These are phyloP conservation scores for Tetraodon nigroviridis DNA, from an alignment of 2,113 vertebrate species.

Conservation along the genomic window DNA sequence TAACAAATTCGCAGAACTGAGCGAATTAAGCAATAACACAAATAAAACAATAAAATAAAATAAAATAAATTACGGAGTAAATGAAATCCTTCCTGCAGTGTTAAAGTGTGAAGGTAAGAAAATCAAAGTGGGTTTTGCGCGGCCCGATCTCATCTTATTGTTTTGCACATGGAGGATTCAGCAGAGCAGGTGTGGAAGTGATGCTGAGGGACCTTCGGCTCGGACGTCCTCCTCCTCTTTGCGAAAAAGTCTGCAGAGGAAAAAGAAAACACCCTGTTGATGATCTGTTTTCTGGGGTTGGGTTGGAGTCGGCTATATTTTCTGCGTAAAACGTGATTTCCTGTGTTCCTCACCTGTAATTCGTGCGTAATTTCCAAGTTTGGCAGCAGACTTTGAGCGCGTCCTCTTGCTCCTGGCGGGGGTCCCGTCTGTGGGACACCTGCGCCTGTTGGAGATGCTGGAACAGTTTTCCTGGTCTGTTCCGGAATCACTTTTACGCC, in stretches of 20 bases:
- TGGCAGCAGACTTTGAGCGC: conserved; percentile 3
- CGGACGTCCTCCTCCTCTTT: conserved; percentile 74
- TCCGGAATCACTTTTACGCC: neutral
- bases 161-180: conserved; percentile 78
- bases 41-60: conserved; percentile 7
- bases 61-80: conserved; percentile 6
- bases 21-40: conserved; percentile 42
- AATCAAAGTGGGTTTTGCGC: neutral
- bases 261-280: conserved; percentile 5
- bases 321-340: too few species aligned
- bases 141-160: conserved; percentile 71
- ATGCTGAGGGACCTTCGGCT: conserved; percentile 57
- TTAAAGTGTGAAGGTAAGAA: neutral
- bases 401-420: conserved; percentile 46
- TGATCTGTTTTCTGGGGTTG: neutral
- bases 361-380: conserved; percentile 32
- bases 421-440: conserved; percentile 34
- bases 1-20: too few species aligned
- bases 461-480: conserved; percentile 74
- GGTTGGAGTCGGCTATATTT: too few species aligned
- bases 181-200: conserved; percentile 34
- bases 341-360: conserved; percentile 74
- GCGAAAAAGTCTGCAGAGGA: conserved; percentile 78
- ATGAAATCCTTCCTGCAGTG: conserved; percentile 19
- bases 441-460: conserved; percentile 54